Percentiles rank a stretch among this genome's conserved stretches.
Evolutionary conservation across 2,888 invertebrate species (phyloP).

Genomic region (Dasypolia templi): DNA sequence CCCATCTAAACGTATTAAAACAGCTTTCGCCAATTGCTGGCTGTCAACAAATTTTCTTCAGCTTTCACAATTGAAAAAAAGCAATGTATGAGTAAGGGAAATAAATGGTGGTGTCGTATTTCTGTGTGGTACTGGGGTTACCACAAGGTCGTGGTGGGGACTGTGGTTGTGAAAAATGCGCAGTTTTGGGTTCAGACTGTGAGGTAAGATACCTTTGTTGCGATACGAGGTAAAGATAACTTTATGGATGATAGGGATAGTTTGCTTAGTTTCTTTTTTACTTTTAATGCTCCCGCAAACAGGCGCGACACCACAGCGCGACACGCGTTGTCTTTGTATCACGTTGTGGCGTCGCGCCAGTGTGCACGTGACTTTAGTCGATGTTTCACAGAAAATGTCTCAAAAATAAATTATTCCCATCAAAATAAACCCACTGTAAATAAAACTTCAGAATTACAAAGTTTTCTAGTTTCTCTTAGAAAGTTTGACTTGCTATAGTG

Average conservation of each 20-base stretch:
- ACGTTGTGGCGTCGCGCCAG: no score
- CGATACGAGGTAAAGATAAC: neutral
- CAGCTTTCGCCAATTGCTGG: constrained; percentile 26
- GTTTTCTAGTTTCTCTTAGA: neutral
- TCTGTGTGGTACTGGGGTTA: constrained; percentile 7
- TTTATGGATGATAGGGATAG: neutral
- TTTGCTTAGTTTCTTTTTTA: neutral
- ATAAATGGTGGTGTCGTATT: neutral
- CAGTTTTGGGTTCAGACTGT: constrained; percentile 31
- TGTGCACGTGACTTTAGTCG: no score
- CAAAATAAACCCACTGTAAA: neutral
- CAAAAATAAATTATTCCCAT: no score
- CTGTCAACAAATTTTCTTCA: neutral
- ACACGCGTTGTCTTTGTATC: no score
- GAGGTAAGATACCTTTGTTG: neutral
- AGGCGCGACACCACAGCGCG: no score
- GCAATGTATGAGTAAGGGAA: constrained; percentile 18
- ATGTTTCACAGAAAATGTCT: neutral
- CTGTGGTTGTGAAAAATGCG: constrained; percentile 42
- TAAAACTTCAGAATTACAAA: no score
- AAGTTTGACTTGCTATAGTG: neutral
- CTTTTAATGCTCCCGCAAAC: neutral
- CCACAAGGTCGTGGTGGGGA: constrained; percentile 27
- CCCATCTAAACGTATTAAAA: neutral
- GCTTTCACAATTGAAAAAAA: neutral